These are phyloP conservation scores for Synanthedon vespiformis DNA, from an alignment of 2,888 invertebrate genomes.

Conservation along the genomic window DNA sequence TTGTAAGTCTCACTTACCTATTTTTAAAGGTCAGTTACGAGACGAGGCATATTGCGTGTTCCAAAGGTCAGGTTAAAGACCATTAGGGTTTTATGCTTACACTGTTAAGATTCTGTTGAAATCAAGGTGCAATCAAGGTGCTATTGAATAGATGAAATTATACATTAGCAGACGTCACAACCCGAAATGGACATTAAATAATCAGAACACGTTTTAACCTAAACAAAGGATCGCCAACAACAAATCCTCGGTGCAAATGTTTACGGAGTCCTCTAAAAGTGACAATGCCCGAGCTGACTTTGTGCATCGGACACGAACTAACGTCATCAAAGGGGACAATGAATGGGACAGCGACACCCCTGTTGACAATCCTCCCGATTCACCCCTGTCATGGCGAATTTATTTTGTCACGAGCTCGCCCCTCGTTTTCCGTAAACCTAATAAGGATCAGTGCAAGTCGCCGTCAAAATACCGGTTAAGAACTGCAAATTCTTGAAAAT, in stretches of 20 bases:
- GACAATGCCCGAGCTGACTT: slow-evolving; percentile 34
- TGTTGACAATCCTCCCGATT: slow-evolving; percentile 9
- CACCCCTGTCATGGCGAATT: slow-evolving; percentile 35
- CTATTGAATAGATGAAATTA: background rate
- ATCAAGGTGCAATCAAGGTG: too few relatives aligned
- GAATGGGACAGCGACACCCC: slow-evolving; percentile 1
- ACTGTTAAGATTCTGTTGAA: too few relatives aligned
- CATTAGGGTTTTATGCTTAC: too few relatives aligned
- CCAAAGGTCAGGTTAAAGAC: too few relatives aligned
- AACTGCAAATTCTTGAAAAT: slow-evolving; percentile 23
- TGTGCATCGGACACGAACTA: slow-evolving; percentile 47
- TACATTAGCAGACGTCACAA: background rate
- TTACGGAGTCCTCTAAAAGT: slow-evolving; percentile 29
- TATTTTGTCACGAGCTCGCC: slow-evolving; percentile 26
- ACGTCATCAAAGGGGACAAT: slow-evolving; percentile 31
- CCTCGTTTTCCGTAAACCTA: slow-evolving; percentile 38
- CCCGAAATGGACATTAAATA: slow-evolving; percentile 4
- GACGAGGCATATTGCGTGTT: too few relatives aligned
- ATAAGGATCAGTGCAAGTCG: slow-evolving; percentile 43
- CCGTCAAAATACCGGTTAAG: slow-evolving; percentile 28
- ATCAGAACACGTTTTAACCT: slow-evolving; percentile 11
- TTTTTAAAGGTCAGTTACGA: too few relatives aligned
- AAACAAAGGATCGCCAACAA: slow-evolving; percentile 13
- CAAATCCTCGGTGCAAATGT: slow-evolving; percentile 18
- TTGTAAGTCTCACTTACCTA: too few relatives aligned